These are phyloP conservation scores for Polymixis flavicincta DNA, from an alignment of 2,888 invertebrate species.

Conservation along the genomic window DNA sequence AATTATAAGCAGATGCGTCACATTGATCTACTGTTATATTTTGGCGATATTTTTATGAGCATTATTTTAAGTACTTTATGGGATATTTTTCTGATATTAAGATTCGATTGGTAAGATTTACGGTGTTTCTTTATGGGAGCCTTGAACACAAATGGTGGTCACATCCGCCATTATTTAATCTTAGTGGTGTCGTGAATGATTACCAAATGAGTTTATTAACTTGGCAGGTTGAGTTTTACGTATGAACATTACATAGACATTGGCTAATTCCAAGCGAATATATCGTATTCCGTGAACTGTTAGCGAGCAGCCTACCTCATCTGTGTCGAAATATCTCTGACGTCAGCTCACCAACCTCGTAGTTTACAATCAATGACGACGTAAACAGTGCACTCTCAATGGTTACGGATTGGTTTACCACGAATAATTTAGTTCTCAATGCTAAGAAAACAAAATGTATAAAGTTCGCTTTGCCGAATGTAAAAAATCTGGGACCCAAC, in stretches of 20 bases:
- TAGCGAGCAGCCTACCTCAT: neutral
- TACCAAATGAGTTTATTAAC: neutral
- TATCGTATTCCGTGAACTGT: neutral
- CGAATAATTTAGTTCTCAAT: too few relatives aligned
- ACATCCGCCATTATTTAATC: neutral
- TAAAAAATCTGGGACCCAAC: too few relatives aligned
- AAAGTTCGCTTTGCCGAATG: too few relatives aligned
- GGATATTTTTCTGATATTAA: neutral
- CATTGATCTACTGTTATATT: neutral
- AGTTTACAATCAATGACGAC: too few relatives aligned
- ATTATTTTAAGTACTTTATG: constrained; percentile 6
- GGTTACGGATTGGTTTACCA: too few relatives aligned
- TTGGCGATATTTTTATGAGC: constrained; percentile 20
- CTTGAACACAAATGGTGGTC: neutral
- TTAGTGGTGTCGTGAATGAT: neutral
- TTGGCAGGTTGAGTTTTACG: neutral
- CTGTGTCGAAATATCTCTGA: constrained; percentile 3
- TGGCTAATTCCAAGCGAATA: constrained; percentile 11
- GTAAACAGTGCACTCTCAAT: too few relatives aligned
- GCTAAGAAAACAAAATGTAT: too few relatives aligned
- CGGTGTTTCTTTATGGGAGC: neutral
- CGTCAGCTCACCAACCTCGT: neutral
- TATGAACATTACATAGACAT: neutral
- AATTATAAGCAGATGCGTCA: constrained; percentile 27
- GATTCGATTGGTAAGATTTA: constrained; percentile 12